Base-by-base conservation (phyloP, 1,140 invertebrate species). In the Hycleus phaleratus region DNA sequence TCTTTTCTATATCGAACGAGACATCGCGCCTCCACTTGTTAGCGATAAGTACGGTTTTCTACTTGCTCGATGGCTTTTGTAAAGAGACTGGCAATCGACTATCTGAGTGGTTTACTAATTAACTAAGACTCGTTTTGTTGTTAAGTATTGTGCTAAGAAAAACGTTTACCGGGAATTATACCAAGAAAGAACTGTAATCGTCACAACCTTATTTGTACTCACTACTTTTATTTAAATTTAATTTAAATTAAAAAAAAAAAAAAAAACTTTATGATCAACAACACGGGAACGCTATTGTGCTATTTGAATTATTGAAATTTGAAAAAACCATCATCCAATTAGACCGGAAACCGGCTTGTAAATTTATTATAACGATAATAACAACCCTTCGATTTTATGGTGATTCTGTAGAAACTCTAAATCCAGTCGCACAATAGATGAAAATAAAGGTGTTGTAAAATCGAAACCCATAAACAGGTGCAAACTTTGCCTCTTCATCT, bases 171-270 rank as follows among this genome's bases (percentile, higher is more conserved):
- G 45, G 52, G 65, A 65, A 68, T 62, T 55, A 55, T 48, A 59
- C 32, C 32, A 2, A 32, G 56, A 53, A 18, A 18, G 57, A 56
- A 47, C 58, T 57, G 59, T 62, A 65, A 56, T 50, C 50, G 58
- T 56, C 60, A 61, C 50, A 63, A 55, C 67, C 67, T 68, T 68
- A 67, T 68, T 68, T 68, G 67, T 68, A 32, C 7, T 32, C 7
- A 32, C 18, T 1, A 7, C 32, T 4, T 32, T 7, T 32, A 32
- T 32, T 32, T 7, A 32, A 7, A 32, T 32, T 32, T 32, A 32
- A 32, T 32, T 32, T 32, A 7, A 32, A 32, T 32, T 32, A 5
- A 5, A 32, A 7, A 32, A 32, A 32, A 5, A 5, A 32, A 7
- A 32, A 32, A 32, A 32, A 18, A 32, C 32, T 32, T 32, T 32